These are phyloP conservation scores for Ammodramus savannarum DNA, from an alignment of 2,113 vertebrate species.

Conservation along the genomic window DNA sequence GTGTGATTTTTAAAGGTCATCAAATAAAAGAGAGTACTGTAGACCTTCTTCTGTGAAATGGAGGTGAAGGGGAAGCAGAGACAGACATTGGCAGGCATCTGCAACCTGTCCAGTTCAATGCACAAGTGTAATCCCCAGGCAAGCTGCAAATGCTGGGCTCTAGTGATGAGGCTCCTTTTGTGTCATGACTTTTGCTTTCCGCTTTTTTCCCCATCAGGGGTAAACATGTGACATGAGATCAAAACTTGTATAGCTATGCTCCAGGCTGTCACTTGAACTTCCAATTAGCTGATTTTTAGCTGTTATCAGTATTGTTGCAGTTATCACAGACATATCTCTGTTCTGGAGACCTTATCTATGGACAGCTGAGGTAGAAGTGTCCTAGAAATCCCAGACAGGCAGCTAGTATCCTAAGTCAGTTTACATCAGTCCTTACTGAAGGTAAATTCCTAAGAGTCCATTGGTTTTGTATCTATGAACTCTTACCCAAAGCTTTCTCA, in stretches of 20 bases:
- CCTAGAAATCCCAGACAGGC: not conserved
- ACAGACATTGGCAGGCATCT: not conserved
- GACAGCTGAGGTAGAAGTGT: not conserved
- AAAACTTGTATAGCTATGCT: not conserved
- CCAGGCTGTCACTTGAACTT: not conserved
- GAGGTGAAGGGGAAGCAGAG: not conserved
- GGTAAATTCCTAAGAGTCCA: not conserved
- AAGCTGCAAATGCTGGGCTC: not conserved
- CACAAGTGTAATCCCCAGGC: not conserved
- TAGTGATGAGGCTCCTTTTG: not conserved
- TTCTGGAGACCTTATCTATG: not conserved
- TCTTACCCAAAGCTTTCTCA: not conserved
- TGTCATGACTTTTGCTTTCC: not conserved
- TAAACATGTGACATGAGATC: not conserved
- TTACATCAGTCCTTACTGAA: not conserved
- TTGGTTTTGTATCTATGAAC: not conserved
- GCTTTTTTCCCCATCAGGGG: not conserved
- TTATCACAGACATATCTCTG: not conserved
- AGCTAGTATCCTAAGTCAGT: not conserved
- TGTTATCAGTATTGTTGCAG: not conserved
- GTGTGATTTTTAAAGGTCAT: conserved; percentile 11
- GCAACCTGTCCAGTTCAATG: not conserved
- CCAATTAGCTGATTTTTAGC: not conserved
- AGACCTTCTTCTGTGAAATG: not conserved
- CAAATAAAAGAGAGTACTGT: not conserved